A percentile compares a stretch with the other conserved stretches of the same genome.
phyloP scores from a whole-genome alignment of 2,797 vertebrate genomes.

The Gambusia yucatana region DNA sequence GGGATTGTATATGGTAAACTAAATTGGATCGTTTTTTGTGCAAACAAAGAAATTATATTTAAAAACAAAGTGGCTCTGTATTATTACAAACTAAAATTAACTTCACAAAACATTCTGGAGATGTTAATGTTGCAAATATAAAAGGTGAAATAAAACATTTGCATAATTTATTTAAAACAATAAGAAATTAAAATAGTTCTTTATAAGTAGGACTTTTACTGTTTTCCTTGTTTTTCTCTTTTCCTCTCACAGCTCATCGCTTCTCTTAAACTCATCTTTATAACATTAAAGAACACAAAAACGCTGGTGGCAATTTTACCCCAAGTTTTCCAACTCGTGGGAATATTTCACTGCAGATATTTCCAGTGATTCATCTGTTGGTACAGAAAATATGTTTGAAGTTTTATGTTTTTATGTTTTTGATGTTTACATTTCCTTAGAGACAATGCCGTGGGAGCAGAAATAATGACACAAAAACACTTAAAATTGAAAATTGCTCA shows the following conservation, averaged over 20 bases:
- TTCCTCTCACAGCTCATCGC: not conserved
- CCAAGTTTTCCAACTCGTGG: constrained; percentile 44
- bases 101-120: not conserved
- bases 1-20: not conserved
- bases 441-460: constrained; percentile 40
- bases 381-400: constrained; percentile 64
- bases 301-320: constrained; percentile 33
- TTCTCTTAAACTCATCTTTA: constrained; percentile 38
- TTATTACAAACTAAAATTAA: not conserved
- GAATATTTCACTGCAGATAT: constrained; percentile 57
- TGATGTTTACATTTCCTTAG: constrained; percentile 51
- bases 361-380: constrained; percentile 58
- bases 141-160: not conserved
- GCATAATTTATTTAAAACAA: not conserved
- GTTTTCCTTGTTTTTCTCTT: constrained; percentile 28
- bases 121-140: not conserved
- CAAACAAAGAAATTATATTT: not conserved
- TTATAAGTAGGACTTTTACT: not conserved
- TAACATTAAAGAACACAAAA: constrained; percentile 41
- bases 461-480: constrained; percentile 47
- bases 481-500: constrained; percentile 20
- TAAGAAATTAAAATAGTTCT: not conserved
- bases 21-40: not conserved
- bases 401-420: constrained; percentile 57
- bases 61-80: not conserved